Evolutionary conservation across 2,888 invertebrate genomes (phyloP).

Genomic region (Pandemis heparana): DNA sequence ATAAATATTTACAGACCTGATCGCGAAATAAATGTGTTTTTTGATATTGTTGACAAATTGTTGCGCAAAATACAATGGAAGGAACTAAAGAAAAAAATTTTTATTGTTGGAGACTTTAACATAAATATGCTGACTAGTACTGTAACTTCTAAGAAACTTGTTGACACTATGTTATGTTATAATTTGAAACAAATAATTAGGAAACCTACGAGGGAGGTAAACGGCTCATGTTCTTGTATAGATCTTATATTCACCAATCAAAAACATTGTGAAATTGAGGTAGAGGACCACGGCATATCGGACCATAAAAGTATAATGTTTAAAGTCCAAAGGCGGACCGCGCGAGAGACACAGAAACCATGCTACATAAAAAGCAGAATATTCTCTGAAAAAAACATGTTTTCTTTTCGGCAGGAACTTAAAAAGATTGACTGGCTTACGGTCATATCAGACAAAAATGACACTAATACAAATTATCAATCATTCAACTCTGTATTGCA

Average conservation of each 20-base stretch:
- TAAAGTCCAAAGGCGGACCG: neutral
- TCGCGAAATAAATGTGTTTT: neutral
- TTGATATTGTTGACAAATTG: neutral
- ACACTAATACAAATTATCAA: conserved; percentile 6
- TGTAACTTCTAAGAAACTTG: neutral
- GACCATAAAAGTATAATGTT: conserved; percentile 4
- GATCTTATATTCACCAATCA: conserved; percentile 13
- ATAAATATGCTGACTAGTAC: neutral
- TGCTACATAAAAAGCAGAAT: neutral
- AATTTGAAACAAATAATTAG: neutral
- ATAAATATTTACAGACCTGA: neutral
- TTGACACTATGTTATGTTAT: neutral
- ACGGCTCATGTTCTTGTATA: neutral
- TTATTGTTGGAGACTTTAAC: neutral
- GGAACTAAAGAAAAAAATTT: neutral
- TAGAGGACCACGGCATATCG: conserved; percentile 15
- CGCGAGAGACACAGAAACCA: too few relatives aligned
- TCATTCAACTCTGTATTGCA: neutral
- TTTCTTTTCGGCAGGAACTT: too few relatives aligned
- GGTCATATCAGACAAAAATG: neutral
- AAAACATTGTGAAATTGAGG: neutral
- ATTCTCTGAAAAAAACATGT: conserved; percentile 11
- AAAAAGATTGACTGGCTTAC: neutral
- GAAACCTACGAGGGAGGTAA: neutral
- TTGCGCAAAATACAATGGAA: neutral